Conservation (phyloP, 1,140 invertebrate genomes). For the Drosophila santomea region DNA sequence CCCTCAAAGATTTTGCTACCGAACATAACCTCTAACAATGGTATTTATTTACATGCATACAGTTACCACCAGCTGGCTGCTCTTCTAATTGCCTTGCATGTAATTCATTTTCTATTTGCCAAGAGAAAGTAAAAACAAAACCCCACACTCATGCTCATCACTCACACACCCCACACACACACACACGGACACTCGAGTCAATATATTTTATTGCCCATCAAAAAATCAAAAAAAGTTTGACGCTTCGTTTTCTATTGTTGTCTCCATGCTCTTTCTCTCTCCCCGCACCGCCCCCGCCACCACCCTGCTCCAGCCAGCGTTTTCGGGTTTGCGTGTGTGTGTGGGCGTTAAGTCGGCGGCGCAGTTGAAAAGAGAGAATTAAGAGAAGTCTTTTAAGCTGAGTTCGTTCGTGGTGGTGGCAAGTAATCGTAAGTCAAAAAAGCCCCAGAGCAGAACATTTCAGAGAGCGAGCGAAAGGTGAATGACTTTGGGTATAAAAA, state of each 20-base stretch:
- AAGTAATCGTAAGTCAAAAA: neutral
- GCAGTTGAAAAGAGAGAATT: constrained; percentile 19
- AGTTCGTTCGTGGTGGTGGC: constrained; percentile 7
- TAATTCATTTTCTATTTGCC: constrained; percentile 79
- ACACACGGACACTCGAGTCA: constrained; percentile 16
- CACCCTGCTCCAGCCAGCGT: no score
- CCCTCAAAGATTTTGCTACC: neutral
- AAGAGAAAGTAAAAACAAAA: constrained; percentile 77
- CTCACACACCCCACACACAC: neutral
- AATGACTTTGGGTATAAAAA: constrained; percentile 54
- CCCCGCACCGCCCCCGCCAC: no score
- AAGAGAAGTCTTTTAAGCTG: constrained; percentile 17
- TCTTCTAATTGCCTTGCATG: constrained; percentile 54
- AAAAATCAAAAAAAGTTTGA: constrained; percentile 50
- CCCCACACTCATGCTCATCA: constrained; percentile 5
- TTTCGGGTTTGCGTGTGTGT: neutral
- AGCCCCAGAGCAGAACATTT: constrained; percentile 29
- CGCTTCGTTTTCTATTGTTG: constrained; percentile 69
- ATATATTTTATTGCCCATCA: constrained; percentile 70
- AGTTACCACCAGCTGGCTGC: constrained; percentile 30
- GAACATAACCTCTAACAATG: neutral
- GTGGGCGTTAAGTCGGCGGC: constrained; percentile 69
- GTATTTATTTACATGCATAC: constrained; percentile 12
- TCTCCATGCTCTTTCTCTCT: neutral
- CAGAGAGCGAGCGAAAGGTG: constrained; percentile 54